Evolutionary conservation across 2,797 vertebrate genomes (phyloP).

Genomic region (Oreochromis mossambicus): DNA sequence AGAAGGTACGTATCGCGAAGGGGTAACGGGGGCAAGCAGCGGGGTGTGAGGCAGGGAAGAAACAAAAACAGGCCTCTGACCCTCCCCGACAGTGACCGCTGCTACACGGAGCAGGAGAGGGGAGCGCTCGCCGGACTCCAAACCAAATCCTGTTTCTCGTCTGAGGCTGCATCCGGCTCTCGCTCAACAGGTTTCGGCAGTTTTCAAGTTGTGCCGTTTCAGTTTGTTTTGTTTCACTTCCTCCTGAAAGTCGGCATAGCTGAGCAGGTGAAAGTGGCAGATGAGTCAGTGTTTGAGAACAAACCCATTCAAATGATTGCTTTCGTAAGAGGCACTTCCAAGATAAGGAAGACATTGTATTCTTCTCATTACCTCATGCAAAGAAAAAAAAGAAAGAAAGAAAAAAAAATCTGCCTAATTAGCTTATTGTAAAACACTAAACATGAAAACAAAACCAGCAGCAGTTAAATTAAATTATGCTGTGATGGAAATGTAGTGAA

Average conservation of each 20-base stretch:
- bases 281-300: not conserved
- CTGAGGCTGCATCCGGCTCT: constrained; percentile 30
- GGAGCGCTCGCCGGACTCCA: not conserved
- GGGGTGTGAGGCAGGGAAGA: constrained; percentile 16
- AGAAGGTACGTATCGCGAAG: constrained; percentile 35
- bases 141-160: constrained; percentile 34
- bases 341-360: constrained; percentile 18
- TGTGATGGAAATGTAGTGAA: not conserved
- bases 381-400: not conserved
- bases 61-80: constrained; percentile 63
- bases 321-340: constrained; percentile 16
- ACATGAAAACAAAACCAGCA: constrained; percentile 15
- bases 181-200: constrained; percentile 59
- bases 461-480: not conserved
- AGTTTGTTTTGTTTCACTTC: constrained; percentile 28
- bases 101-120: not conserved
- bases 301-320: constrained; percentile 7
- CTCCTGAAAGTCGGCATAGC: constrained; percentile 4
- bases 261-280: not conserved
- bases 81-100: constrained; percentile 42
- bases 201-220: constrained; percentile 21
- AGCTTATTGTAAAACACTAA: constrained; percentile 3
- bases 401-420: not conserved
- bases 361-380: constrained; percentile 1
- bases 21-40: constrained; percentile 32